Base-by-base conservation (phyloP, 2,113 vertebrate species). In the Probosciger aterrimus region DNA sequence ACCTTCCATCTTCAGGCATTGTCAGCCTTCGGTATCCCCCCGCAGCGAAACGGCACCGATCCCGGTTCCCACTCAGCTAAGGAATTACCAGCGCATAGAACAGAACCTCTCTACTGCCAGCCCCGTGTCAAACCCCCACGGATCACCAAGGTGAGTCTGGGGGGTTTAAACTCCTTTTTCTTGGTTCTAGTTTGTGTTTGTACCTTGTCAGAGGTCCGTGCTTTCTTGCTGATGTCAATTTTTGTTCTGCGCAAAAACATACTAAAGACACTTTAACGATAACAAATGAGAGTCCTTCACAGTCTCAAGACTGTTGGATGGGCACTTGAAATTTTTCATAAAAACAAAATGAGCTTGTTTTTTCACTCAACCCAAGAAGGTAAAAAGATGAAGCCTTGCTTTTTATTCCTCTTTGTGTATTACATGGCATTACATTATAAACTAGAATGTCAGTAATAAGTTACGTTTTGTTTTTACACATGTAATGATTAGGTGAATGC, bases 41-140 rank as follows among this genome's bases (percentile, higher is more conserved):
- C 98, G 99, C 73, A 98, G 98, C 0, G 99, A 99, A 93, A 99
- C 99, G 6, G 98, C 98, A 5, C 99, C 99, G 5, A 99, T 99
- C 96, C 99, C 99, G 0, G 99, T 99, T 75, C 99, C 99, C 78
- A 99, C 99, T 9, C 99, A 99, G 97, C 98, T 99, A 10, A 98
- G 98, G 83, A 99, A 99, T 97, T 99, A 99, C 87, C 99, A 99
- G 96, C 99, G 99, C 84, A 99, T 99, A 68, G 99, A 99, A 44
- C 99, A 99, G 98, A 99, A 99, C 94, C 99, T 99, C 27, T 99
- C 98, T 84, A 98, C 98, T 92, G 97, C 97, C 86, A 97, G 96
- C 98, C 99, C 88, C 15, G 97, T 97, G 46, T 96, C 98, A 79
- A 98, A 98, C 17, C 97, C 98, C 31, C 99, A 98, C 71, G 98